Evolutionary conservation across 2,888 invertebrate genomes (phyloP).

Genomic region (Lasioglossum malachurum): DNA sequence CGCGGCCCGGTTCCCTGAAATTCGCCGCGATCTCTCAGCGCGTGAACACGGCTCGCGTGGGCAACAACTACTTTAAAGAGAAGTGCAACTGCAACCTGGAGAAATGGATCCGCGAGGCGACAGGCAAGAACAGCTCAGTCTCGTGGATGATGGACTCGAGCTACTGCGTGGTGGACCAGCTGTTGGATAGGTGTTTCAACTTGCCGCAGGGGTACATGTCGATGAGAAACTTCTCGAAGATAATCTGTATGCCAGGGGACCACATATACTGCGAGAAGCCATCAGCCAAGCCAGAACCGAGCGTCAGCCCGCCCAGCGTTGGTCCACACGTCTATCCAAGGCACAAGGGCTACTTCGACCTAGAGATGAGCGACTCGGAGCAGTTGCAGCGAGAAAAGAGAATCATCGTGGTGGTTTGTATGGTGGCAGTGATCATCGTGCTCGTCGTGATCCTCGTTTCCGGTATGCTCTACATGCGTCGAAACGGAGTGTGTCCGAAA

Average conservation of each 20-base stretch:
- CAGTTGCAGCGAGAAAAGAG: slow-evolving; percentile 81
- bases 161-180: slow-evolving; percentile 87
- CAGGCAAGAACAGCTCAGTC: slow-evolving; percentile 85
- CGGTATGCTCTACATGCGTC: slow-evolving; percentile 80
- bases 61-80: slow-evolving; percentile 88
- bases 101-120: slow-evolving; percentile 86
- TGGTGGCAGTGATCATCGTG: slow-evolving; percentile 78
- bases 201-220: slow-evolving; percentile 88
- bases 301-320: slow-evolving; percentile 81
- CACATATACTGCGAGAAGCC: slow-evolving; percentile 87
- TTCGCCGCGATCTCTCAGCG: slow-evolving; percentile 87
- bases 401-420: slow-evolving; percentile 81
- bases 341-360: slow-evolving; percentile 82
- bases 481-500: slow-evolving; percentile 82
- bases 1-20: slow-evolving; percentile 86
- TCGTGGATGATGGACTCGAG: slow-evolving; percentile 86
- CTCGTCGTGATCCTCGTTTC: slow-evolving; percentile 80
- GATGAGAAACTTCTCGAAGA: slow-evolving; percentile 88
- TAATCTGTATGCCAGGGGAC: slow-evolving; percentile 86
- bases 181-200: slow-evolving; percentile 88
- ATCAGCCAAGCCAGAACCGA: slow-evolving; percentile 82
- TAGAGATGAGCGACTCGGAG: slow-evolving; percentile 82
- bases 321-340: slow-evolving; percentile 82
- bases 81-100: slow-evolving; percentile 88
- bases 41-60: slow-evolving; percentile 85